Evolutionary conservation across 2,113 vertebrate species (phyloP).

Genomic region (Narcine bancroftii): DNA sequence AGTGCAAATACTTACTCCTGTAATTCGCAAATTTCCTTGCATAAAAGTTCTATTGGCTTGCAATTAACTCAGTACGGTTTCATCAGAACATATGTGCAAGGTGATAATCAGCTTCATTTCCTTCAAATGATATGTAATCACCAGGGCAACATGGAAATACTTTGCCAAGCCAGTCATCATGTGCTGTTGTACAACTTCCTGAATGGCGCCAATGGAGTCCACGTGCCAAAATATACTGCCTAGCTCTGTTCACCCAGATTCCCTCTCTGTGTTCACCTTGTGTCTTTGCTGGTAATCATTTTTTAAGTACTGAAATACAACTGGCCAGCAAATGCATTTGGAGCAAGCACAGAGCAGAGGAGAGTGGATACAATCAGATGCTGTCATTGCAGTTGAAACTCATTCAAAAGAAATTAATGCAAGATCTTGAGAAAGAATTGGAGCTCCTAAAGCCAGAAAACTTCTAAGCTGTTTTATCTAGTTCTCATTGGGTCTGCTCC

Average conservation of each 20-base stretch:
- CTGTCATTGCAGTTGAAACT: background rate
- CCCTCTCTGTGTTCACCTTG: background rate
- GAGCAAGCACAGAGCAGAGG: background rate
- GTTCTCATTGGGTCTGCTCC: too few relatives aligned
- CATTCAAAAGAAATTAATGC: background rate
- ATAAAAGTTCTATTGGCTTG: background rate
- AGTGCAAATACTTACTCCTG: background rate
- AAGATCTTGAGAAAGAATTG: too few relatives aligned
- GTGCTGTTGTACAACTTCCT: background rate
- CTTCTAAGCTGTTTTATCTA: too few relatives aligned
- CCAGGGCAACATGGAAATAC: background rate
- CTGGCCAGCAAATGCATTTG: background rate
- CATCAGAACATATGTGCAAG: background rate
- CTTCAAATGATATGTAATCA: background rate
- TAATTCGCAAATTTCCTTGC: background rate
- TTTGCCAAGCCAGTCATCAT: background rate
- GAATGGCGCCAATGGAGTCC: background rate
- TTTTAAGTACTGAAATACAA: background rate
- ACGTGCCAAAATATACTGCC: background rate
- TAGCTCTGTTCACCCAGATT: background rate
- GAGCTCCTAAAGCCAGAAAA: too few relatives aligned
- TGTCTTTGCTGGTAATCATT: background rate
- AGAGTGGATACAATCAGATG: background rate
- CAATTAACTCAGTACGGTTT: background rate
- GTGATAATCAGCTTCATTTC: background rate